Evolutionary conservation across 2,888 invertebrate genomes (phyloP).

Genomic region (Yponomeuta sedellus): DNA sequence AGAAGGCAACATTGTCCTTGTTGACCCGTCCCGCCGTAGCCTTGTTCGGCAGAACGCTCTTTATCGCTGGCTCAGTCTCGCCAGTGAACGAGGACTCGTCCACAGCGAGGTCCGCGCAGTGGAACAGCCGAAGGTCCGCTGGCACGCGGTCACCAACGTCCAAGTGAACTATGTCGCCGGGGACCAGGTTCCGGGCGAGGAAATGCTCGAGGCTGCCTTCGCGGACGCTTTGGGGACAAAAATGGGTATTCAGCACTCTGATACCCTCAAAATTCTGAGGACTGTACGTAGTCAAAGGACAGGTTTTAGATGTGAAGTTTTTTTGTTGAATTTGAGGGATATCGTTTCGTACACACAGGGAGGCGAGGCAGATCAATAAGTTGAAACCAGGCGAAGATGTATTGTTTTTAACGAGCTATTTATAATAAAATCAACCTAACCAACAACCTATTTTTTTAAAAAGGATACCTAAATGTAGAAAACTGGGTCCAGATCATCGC

Average conservation of each 20-base stretch:
- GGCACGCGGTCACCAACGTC: slow-evolving; percentile 98
- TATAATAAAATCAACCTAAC: too few relatives aligned
- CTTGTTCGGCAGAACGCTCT: slow-evolving; percentile 81
- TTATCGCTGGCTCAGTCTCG: slow-evolving; percentile 95
- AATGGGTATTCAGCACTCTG: slow-evolving; percentile 8
- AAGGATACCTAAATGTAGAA: too few relatives aligned
- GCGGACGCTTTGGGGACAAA: slow-evolving; percentile 80
- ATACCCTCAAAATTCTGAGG: too few relatives aligned
- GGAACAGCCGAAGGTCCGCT: slow-evolving; percentile 96
- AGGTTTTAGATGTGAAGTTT: neutral
- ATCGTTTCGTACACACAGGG: too few relatives aligned
- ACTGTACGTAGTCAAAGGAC: too few relatives aligned
- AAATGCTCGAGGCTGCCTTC: slow-evolving; percentile 92
- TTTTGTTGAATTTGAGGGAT: too few relatives aligned
- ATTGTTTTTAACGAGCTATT: too few relatives aligned
- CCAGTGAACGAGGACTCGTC: slow-evolving; percentile 99
- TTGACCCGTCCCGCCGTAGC: slow-evolving; percentile 81
- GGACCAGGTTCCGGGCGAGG: slow-evolving; percentile 95
- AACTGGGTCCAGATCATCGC: too few relatives aligned
- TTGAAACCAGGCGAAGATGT: too few relatives aligned
- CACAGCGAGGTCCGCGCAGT: slow-evolving; percentile 93
- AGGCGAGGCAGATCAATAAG: too few relatives aligned
- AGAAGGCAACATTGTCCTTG: slow-evolving; percentile 94
- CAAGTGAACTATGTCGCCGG: slow-evolving; percentile 95
- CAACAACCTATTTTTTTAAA: too few relatives aligned